Evolutionary conservation across 2,113 vertebrate species (phyloP).

Genomic region (Chaetura pelagica): DNA sequence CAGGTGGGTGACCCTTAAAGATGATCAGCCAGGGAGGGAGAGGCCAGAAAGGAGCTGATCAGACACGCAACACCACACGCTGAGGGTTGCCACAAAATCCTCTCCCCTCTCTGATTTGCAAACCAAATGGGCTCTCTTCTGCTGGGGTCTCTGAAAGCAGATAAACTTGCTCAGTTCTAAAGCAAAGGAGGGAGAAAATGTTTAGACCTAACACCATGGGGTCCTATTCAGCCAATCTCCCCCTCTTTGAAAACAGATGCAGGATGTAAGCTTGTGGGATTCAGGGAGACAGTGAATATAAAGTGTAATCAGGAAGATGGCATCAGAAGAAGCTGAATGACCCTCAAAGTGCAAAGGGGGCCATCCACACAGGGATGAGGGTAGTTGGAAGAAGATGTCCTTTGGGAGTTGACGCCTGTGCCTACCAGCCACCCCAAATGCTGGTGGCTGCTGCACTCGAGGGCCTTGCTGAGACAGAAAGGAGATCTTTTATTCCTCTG

Average conservation of each 20-base stretch:
- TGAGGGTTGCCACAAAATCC: background rate
- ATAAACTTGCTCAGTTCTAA: background rate
- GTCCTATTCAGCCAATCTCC: background rate
- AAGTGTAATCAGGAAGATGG: background rate
- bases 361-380: background rate
- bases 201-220: accelerated
- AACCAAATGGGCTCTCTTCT: accelerated
- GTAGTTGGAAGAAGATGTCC: background rate
- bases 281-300: background rate
- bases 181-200: background rate
- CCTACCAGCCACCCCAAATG: accelerated
- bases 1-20: background rate
- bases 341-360: background rate
- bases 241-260: background rate
- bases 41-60: background rate
- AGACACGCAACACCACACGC: accelerated
- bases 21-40: background rate
- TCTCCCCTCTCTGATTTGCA: background rate
- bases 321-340: background rate
- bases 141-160: accelerated
- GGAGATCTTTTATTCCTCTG: background rate
- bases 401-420: background rate
- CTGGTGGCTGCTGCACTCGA: background rate
- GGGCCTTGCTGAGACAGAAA: background rate
- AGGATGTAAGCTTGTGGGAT: accelerated